Evolutionary conservation across 2,113 vertebrate species (phyloP).

Genomic region (Steatornis caripensis): DNA sequence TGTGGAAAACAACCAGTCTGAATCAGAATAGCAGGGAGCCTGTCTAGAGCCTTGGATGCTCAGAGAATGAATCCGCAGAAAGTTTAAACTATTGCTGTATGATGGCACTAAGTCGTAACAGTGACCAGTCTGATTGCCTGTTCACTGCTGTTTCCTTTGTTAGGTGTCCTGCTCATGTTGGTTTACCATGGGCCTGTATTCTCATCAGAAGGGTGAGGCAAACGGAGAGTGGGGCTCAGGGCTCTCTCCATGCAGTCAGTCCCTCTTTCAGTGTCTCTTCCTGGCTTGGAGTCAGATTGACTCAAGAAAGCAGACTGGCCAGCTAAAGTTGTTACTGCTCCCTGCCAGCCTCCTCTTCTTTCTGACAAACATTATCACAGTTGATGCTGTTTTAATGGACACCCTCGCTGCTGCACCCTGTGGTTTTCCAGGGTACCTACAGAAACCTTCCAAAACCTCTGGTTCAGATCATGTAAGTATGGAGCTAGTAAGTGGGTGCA

Average conservation of each 20-base stretch:
- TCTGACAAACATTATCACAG: not conserved
- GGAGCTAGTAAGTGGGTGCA: not conserved
- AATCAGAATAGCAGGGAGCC: not conserved
- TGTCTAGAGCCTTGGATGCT: not conserved
- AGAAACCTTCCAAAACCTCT: not conserved
- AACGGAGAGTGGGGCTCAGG: not conserved
- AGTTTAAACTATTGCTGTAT: not conserved
- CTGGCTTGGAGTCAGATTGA: not conserved
- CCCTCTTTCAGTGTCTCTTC: not conserved
- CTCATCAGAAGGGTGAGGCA: not conserved
- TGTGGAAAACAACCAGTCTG: not conserved
- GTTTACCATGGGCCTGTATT: not conserved
- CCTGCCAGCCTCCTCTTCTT: not conserved
- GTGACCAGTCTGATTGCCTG: not conserved
- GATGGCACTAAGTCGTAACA: not conserved
- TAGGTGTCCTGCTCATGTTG: not conserved
- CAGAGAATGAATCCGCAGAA: not conserved
- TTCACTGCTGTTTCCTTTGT: not conserved
- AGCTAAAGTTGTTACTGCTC: not conserved
- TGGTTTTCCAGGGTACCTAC: not conserved
- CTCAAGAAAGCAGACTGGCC: not conserved
- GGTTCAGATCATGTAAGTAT: not conserved
- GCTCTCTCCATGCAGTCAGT: not conserved
- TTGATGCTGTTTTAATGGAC: not conserved
- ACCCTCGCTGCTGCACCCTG: not conserved